Conservation (phyloP, 2,797 vertebrate genomes). For the Typhlichthys eigenmanni region DNA sequence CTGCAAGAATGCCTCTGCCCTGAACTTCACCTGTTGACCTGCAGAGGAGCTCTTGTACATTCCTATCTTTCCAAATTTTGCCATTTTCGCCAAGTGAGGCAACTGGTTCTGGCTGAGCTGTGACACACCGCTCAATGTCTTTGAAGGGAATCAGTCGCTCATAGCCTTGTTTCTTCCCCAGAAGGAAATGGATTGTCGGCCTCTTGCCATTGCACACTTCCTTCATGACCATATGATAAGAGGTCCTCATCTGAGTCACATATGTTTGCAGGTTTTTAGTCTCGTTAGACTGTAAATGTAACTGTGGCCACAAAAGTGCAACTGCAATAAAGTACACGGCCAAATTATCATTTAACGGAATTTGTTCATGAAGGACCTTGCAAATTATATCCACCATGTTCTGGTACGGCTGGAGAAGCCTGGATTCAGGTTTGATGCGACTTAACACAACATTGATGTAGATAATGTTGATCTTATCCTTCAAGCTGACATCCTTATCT, state of each 20-base stretch:
- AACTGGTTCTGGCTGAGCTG: conserved; percentile 12
- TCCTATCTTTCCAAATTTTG: conserved; percentile 55
- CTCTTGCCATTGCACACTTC: conserved; percentile 56
- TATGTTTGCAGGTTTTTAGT: not conserved
- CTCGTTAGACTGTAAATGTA: rapidly evolving
- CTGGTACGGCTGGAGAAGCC: rapidly evolving
- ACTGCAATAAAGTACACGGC: conserved; percentile 58
- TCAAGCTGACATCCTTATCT: rapidly evolving
- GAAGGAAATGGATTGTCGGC: conserved; percentile 65
- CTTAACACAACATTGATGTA: conserved; percentile 64
- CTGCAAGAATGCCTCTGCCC: conserved; percentile 23
- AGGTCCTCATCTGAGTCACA: conserved; percentile 54
- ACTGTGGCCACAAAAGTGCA: conserved; percentile 59
- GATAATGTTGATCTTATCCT: conserved; percentile 56
- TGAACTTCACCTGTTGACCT: conserved; percentile 46
- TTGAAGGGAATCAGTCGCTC: conserved; percentile 40
- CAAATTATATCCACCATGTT: rapidly evolving
- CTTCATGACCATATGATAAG: conserved; percentile 46
- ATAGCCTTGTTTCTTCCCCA: conserved; percentile 61
- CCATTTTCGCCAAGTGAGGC: conserved; percentile 53
- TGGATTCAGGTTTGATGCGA: conserved; percentile 44
- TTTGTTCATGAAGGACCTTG: rapidly evolving
- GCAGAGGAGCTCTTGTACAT: conserved; percentile 43
- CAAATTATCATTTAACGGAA: conserved; percentile 23
- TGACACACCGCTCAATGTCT: conserved; percentile 33